A percentile compares a stretch with the other conserved stretches of the same genome.
These are phyloP conservation scores for Oncorhynchus nerka DNA, from an alignment of 2,113 vertebrate genomes.

Conservation along the genomic window DNA sequence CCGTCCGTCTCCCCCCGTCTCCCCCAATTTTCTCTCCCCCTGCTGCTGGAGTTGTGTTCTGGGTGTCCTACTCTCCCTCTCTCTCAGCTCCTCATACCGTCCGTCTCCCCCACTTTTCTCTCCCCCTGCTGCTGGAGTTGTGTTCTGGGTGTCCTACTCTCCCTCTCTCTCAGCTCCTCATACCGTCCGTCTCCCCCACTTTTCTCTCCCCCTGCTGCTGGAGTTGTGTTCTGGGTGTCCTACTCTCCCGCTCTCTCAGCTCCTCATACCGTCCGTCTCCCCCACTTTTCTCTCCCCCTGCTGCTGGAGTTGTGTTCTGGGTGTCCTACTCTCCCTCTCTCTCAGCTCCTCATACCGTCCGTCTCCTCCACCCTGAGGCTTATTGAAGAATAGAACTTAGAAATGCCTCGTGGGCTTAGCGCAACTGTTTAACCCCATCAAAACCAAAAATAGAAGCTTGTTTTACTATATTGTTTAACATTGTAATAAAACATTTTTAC, in stretches of 20 bases:
- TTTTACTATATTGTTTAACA: too few species aligned
- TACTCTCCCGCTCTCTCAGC: conserved; percentile 22
- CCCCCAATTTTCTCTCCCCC: too few species aligned
- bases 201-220: too few species aligned
- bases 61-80: conserved; percentile 28
- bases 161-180: conserved; percentile 9
- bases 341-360: conserved; percentile 30
- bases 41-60: conserved; percentile 9
- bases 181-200: conserved; percentile 20
- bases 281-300: not conserved
- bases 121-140: not conserved
- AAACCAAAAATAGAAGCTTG: too few species aligned
- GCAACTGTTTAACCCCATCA: too few species aligned
- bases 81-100: conserved; percentile 29
- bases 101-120: not conserved
- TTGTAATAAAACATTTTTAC: too few species aligned
- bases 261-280: conserved; percentile 31
- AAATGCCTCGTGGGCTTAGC: too few species aligned
- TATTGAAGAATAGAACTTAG: too few species aligned
- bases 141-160: conserved; percentile 38
- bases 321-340: conserved; percentile 28
- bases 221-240: conserved; percentile 26
- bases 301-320: conserved; percentile 10
- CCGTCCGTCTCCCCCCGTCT: conserved; percentile 17
- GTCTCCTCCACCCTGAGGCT: not conserved